Evolutionary conservation across 2,113 vertebrate genomes (phyloP), one percentile per base, ranked within the genome.

Genomic region (Spea multiplicata): DNA sequence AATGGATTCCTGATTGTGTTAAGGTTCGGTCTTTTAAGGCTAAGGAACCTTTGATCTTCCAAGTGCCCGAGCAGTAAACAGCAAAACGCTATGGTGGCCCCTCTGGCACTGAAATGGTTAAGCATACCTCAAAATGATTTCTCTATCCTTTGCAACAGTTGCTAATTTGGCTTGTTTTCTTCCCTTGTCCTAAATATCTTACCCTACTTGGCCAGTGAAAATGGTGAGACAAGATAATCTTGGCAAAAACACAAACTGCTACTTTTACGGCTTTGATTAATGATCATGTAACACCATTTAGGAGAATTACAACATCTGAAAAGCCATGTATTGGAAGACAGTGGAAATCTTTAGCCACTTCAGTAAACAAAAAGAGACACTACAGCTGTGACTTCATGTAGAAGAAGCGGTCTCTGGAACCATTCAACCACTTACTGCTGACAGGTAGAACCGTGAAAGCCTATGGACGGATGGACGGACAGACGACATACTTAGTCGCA

Each of bases 351-450:
- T 61, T 45, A 64, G 13, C 47, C 47, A 71, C 55, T 71, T 65
- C 59, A 78, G 46, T 78, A 78, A 65, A 78, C 69, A 78, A 44
- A 61, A 62, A 61, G 75, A 76, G 57, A 71, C 47, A 44, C 30
- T 64, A 13, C 76, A 62, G 68, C 68, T 71, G 68, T 17, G 9
- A 12, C 16, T 62, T 53, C 64, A 78, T 71, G 59, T 8, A n/a
- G 55, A 62, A 0, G 10, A 17, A 59, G 4, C 14, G 47, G 62
- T 52, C 30, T 61, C 76, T 78, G 76, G 68, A 78, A 76, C 8
- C 14, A 53, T 57, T 76, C 74, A 76, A 48, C 50, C 9, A 44
- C 16, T 46, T 53, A 17, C n/a, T 46, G 61, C 17, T 71, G 68
- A 48, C 57, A 71, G 76, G 76, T 52, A 65, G 5, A 49, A 30